Conservation (phyloP, 2,113 vertebrate genomes). For the Tupaia tana region DNA sequence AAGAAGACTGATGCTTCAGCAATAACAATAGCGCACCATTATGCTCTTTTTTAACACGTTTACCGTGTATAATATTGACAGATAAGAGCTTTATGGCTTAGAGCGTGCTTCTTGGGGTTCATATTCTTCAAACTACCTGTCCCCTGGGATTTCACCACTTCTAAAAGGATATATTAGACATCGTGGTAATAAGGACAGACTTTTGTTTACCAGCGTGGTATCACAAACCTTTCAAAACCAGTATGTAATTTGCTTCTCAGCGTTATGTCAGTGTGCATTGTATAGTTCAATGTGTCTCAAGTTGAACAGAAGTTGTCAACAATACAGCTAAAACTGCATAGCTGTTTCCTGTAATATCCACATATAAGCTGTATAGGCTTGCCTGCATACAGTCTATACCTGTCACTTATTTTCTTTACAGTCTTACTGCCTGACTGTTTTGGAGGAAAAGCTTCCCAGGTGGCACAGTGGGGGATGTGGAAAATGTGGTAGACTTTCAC, state of each 20-base stretch:
- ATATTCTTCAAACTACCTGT: conserved; percentile 61
- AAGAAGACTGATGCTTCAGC: conserved; percentile 73
- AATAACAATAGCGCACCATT: conserved; percentile 57
- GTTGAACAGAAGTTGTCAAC: background rate
- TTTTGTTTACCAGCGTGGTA: conserved; percentile 45
- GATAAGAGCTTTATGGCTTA: conserved; percentile 71
- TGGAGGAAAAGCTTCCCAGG: background rate
- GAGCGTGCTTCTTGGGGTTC: conserved; percentile 60
- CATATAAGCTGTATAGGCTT: background rate
- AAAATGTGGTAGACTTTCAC: background rate
- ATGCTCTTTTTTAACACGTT: conserved; percentile 64
- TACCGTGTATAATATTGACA: conserved; percentile 67
- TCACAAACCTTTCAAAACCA: conserved; percentile 58
- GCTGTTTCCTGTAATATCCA: background rate
- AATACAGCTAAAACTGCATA: background rate
- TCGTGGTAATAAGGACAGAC: conserved; percentile 60
- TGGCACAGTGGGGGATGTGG: no score
- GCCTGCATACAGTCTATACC: background rate
- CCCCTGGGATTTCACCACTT: conserved; percentile 40
- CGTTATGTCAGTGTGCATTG: background rate
- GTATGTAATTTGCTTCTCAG: conserved; percentile 33
- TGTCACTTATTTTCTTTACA: background rate
- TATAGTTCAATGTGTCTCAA: background rate
- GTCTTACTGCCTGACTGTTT: background rate
- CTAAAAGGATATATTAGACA: conserved; percentile 38